Evolutionary conservation across 2,888 invertebrate genomes (phyloP).

Genomic region (Kryphioiulus occultus): DNA sequence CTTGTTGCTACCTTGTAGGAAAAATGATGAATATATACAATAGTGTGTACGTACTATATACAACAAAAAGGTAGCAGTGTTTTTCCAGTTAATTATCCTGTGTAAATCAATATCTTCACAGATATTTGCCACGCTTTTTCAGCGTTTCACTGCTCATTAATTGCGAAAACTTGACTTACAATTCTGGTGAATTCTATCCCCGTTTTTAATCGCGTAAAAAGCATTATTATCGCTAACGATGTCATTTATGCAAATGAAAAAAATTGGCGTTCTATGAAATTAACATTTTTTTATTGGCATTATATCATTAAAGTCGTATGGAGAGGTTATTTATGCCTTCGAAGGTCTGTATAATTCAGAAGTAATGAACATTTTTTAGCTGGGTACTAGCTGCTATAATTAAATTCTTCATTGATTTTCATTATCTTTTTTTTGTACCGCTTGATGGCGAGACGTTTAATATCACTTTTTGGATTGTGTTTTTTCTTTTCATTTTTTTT

Average conservation of each 20-base stretch:
- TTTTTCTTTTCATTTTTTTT: constrained; percentile 6
- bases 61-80: too few relatives aligned
- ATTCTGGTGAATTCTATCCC: neutral
- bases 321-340: neutral
- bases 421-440: neutral
- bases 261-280: neutral
- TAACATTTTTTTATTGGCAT: constrained; percentile 17
- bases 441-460: constrained; percentile 1
- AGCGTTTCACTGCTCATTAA: neutral
- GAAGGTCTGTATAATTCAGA: neutral
- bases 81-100: too few relatives aligned
- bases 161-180: neutral
- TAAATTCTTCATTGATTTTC: constrained; percentile 31
- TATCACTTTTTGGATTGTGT: neutral
- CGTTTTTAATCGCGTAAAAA: neutral
- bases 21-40: too few relatives aligned
- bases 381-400: constrained; percentile 22
- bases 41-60: too few relatives aligned
- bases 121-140: neutral
- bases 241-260: constrained; percentile 9
- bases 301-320: constrained; percentile 20
- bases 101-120: neutral
- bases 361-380: constrained; percentile 30
- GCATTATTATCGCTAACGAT: neutral
- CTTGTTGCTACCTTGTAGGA: too few relatives aligned